phyloP scores from a whole-genome alignment of 2,888 invertebrate species.

The Rhabditoides inermis region DNA sequence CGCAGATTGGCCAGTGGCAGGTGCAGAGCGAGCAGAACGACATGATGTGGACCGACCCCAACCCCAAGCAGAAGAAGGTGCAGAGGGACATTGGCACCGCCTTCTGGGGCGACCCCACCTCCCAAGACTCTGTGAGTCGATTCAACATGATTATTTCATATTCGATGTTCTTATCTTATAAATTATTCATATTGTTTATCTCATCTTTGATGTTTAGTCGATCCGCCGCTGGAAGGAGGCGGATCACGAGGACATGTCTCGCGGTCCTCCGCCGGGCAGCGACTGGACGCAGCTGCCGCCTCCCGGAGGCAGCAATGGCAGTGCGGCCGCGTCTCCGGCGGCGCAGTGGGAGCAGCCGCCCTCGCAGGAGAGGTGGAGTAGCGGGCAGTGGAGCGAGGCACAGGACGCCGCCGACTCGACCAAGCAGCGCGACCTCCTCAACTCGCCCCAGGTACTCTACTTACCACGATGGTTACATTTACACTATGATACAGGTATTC shows the following conservation, averaged over 20 bases:
- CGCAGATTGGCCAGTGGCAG: slow-evolving; percentile 42
- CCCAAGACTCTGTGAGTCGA: slow-evolving; percentile 12
- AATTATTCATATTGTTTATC: neutral
- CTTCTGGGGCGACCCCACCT: slow-evolving; percentile 34
- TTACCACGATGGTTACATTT: too few relatives aligned
- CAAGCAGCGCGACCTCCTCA: too few relatives aligned
- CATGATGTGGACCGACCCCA: slow-evolving; percentile 40
- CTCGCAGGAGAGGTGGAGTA: too few relatives aligned
- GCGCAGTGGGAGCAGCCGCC: too few relatives aligned
- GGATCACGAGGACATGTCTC: slow-evolving; percentile 10
- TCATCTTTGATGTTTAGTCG: slow-evolving; percentile 5
- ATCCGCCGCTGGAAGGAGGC: slow-evolving; percentile 25
- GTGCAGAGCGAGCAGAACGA: slow-evolving; percentile 34
- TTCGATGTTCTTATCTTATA: neutral
- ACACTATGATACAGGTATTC: too few relatives aligned
- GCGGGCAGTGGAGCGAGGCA: too few relatives aligned
- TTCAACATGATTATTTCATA: neutral
- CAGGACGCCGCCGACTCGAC: too few relatives aligned
- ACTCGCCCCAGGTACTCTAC: too few relatives aligned
- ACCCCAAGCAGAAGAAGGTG: slow-evolving; percentile 26
- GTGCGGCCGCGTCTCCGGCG: too few relatives aligned
- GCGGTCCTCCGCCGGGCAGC: slow-evolving; percentile 1
- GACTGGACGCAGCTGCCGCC: too few relatives aligned
- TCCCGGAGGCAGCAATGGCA: too few relatives aligned
- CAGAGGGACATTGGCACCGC: slow-evolving; percentile 33